A percentile compares a stretch with the other conserved stretches of the same genome.
phyloP scores from a whole-genome alignment of 2,888 invertebrate genomes.

The Phortica okadai region DNA sequence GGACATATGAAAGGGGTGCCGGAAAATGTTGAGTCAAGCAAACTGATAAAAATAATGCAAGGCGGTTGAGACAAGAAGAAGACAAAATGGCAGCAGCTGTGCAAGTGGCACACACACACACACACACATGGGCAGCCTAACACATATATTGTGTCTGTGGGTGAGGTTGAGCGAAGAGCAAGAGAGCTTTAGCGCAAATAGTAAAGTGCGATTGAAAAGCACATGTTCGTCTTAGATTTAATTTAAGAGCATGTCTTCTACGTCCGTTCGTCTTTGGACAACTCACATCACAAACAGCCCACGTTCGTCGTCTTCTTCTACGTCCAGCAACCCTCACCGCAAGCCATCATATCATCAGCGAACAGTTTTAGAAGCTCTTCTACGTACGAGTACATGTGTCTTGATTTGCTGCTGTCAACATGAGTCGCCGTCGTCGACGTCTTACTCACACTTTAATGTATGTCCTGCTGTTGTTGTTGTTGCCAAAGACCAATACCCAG shows the following conservation, averaged over 20 bases:
- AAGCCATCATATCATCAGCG: too few species aligned
- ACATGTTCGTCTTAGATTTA: slow-evolving; percentile 7
- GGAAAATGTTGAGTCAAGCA: slow-evolving; percentile 2
- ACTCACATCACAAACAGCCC: too few species aligned
- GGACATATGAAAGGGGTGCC: too few species aligned
- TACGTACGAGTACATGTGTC: background rate
- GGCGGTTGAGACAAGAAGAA: background rate
- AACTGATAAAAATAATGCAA: background rate
- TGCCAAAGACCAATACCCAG: too few species aligned
- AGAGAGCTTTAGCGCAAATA: too few species aligned
- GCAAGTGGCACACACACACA: background rate
- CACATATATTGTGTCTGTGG: too few species aligned
- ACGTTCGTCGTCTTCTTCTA: too few species aligned
- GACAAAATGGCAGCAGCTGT: slow-evolving; percentile 14
- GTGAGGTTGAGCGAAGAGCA: too few species aligned
- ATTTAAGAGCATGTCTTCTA: slow-evolving; percentile 11
- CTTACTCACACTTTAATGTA: slow-evolving; percentile 8
- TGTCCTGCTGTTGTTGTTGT: slow-evolving; percentile 41
- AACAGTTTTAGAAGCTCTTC: background rate
- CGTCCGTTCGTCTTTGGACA: background rate
- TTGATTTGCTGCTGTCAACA: slow-evolving; percentile 26
- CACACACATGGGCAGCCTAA: background rate
- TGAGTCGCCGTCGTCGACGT: background rate
- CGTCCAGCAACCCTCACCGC: background rate
- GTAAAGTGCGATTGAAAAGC: background rate